These are phyloP conservation scores for Agrotis ipsilon DNA, from an alignment of 2,888 invertebrate genomes.

Conservation along the genomic window DNA sequence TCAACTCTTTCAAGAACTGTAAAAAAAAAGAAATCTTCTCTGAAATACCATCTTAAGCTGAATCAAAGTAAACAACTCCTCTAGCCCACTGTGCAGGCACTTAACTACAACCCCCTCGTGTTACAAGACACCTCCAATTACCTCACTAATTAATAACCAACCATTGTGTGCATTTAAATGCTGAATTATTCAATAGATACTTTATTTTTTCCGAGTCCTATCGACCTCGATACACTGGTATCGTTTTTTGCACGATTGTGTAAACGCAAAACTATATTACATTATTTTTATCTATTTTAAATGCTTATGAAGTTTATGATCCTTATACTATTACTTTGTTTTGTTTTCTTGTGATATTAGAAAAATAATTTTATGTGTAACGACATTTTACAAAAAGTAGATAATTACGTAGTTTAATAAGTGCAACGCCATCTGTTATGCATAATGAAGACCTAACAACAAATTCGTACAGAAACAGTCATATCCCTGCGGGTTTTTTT, in stretches of 20 bases:
- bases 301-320: not conserved
- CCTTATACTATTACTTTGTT: not conserved
- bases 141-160: slow-evolving; percentile 17
- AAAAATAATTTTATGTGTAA: too few species aligned
- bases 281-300: slow-evolving; percentile 8
- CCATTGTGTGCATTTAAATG: slow-evolving; percentile 50
- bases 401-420: too few species aligned
- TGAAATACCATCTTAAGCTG: not conserved
- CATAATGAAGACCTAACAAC: too few species aligned
- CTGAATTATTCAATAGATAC: slow-evolving; percentile 45
- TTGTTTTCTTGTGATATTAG: not conserved
- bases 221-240: slow-evolving; percentile 41
- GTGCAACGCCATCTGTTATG: too few species aligned
- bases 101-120: slow-evolving; percentile 5
- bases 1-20: too few species aligned
- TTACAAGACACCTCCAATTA: slow-evolving; percentile 20
- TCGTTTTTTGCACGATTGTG: slow-evolving; percentile 32
- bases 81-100: not conserved
- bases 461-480: too few species aligned
- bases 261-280: slow-evolving; percentile 8
- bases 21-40: not conserved
- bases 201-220: slow-evolving; percentile 44
- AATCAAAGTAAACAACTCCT: not conserved
- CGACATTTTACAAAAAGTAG: too few species aligned
- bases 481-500: too few species aligned